Conservation (phyloP, 1,140 invertebrate species). For the Rhynchophorus ferrugineus region DNA sequence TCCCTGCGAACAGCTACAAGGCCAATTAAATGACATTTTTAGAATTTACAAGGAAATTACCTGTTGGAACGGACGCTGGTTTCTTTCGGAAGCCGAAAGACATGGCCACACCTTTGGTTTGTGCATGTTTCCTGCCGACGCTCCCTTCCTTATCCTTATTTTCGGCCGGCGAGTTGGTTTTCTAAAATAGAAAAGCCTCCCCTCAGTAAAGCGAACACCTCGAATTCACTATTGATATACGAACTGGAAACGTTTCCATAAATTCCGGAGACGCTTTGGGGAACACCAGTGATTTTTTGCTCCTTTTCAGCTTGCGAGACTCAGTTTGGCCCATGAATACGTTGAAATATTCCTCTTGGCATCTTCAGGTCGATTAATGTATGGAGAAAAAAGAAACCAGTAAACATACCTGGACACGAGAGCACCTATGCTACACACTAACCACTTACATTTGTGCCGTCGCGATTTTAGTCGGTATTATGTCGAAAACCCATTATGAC, state of each 20-base stretch:
- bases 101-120: constrained; percentile 55
- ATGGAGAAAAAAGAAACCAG: no score
- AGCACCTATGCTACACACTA: no score
- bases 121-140: not conserved
- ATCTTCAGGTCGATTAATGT: no score
- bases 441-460: not conserved
- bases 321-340: not conserved
- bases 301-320: not conserved
- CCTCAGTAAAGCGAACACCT: no score
- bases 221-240: no score
- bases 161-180: not conserved
- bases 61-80: constrained; percentile 39
- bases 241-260: not conserved
- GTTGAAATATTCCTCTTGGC: not conserved
- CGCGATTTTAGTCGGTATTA: not conserved
- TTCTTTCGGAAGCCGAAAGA: constrained; percentile 61
- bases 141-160: not conserved
- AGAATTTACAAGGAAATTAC: no score
- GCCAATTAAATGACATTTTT: no score
- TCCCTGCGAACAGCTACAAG: no score
- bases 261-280: not conserved
- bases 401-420: no score
- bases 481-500: not conserved
- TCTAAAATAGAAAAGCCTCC: not conserved
- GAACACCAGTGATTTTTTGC: not conserved